Evolutionary conservation across 2,797 vertebrate species (phyloP).

Genomic region (Molossus alvarezi): DNA sequence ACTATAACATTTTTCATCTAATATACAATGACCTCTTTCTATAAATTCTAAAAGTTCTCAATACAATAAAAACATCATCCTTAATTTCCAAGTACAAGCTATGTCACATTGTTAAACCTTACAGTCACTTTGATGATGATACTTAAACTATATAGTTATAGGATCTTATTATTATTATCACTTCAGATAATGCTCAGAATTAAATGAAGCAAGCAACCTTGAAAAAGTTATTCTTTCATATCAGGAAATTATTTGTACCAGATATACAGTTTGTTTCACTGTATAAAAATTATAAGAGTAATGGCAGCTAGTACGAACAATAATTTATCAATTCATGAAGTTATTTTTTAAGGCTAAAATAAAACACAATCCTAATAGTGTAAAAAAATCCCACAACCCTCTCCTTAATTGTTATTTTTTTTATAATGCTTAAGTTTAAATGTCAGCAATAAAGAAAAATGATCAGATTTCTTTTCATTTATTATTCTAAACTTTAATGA

Average conservation of each 20-base stretch:
- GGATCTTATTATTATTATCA: slow-evolving; percentile 31
- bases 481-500: slow-evolving; percentile 54
- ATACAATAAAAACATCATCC: background rate
- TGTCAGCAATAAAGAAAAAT: background rate
- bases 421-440: slow-evolving; percentile 52
- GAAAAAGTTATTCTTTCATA: slow-evolving; percentile 10
- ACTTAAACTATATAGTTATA: slow-evolving; percentile 43
- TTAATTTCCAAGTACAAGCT: slow-evolving; percentile 38
- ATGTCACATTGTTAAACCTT: background rate
- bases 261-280: slow-evolving; percentile 26
- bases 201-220: slow-evolving; percentile 56
- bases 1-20: slow-evolving; percentile 18
- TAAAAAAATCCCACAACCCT: background rate
- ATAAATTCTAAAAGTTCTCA: slow-evolving; percentile 45
- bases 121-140: slow-evolving; percentile 41
- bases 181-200: slow-evolving; percentile 68
- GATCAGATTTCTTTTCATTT: slow-evolving; percentile 59
- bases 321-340: slow-evolving; percentile 12
- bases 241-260: slow-evolving; percentile 36
- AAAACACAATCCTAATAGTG: slow-evolving; percentile 38
- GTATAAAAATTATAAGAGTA: slow-evolving; percentile 6
- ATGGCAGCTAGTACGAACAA: slow-evolving; percentile 17
- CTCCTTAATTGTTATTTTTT: slow-evolving; percentile 31
- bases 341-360: slow-evolving; percentile 55
- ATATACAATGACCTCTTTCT: slow-evolving; percentile 26